These are phyloP conservation scores for Hydrolagus colliei DNA, from an alignment of 2,797 vertebrate genomes.

Conservation along the genomic window DNA sequence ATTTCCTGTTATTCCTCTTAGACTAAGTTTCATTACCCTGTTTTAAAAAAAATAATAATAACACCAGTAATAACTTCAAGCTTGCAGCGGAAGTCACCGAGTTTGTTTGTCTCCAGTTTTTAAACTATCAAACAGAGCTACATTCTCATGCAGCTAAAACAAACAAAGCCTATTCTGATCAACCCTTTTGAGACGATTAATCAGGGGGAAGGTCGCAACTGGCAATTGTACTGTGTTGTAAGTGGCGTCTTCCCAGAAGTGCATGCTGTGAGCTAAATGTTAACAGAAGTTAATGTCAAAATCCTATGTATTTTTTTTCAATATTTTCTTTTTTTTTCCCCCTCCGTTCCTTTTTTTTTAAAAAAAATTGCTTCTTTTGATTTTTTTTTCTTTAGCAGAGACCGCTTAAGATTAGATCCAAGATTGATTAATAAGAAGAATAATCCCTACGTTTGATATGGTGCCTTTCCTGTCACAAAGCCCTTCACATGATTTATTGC, in stretches of 20 bases:
- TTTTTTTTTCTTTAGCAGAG: too few relatives aligned
- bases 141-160: not conserved
- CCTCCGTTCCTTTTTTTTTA: too few relatives aligned
- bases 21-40: not conserved
- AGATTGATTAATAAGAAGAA: too few relatives aligned
- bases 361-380: too few relatives aligned
- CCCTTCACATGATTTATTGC: too few relatives aligned
- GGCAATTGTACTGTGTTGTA: not conserved
- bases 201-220: not conserved
- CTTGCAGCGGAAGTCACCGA: not conserved
- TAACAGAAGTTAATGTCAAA: too few relatives aligned
- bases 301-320: too few relatives aligned
- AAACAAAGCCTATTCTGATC: not conserved
- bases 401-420: too few relatives aligned
- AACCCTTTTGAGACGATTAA: not conserved
- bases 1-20: not conserved
- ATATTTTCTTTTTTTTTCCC: too few relatives aligned
- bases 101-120: not conserved
- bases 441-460: too few relatives aligned
- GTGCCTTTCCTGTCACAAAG: too few relatives aligned
- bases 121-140: not conserved
- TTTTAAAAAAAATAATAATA: not conserved
- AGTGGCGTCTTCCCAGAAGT: not conserved
- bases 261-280: too few relatives aligned
- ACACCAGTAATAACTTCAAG: not conserved